Conservation (phyloP, 2,888 invertebrate species). For the Rotaria socialis region DNA sequence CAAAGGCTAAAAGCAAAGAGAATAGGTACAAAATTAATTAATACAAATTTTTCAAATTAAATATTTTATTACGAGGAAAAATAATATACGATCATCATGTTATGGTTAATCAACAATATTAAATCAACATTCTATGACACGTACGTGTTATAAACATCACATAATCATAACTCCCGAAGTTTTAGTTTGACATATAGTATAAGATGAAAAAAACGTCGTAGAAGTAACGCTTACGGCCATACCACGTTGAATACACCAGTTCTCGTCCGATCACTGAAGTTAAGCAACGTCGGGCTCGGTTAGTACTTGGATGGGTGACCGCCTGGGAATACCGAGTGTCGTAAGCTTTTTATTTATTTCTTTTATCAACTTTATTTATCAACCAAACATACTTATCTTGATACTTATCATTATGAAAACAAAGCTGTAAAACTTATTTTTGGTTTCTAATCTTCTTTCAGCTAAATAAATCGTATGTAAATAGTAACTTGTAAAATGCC, state of each 20-base stretch:
- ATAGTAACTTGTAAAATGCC: too few species aligned
- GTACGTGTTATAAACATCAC: too few species aligned
- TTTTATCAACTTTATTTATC: too few species aligned
- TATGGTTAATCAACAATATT: neutral
- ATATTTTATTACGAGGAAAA: neutral
- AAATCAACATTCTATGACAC: neutral
- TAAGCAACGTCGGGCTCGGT: constrained; percentile 32
- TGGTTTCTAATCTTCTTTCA: too few species aligned
- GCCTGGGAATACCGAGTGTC: constrained; percentile 32
- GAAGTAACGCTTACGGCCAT: neutral
- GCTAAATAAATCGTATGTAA: too few species aligned
- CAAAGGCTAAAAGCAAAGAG: neutral
- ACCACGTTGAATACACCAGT: constrained; percentile 32
- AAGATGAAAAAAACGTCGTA: neutral
- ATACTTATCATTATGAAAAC: too few species aligned
- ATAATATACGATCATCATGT: neutral
- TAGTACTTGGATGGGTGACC: constrained; percentile 32
- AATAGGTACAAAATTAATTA: too few species aligned
- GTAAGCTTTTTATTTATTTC: neutral
- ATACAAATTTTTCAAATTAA: too few species aligned
- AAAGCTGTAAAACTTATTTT: too few species aligned
- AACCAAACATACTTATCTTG: too few species aligned
- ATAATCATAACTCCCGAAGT: too few species aligned
- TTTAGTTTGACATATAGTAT: too few species aligned
- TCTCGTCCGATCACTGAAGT: constrained; percentile 32